Percentiles rank a stretch among this genome's conserved stretches.
phyloP scores from a whole-genome alignment of 2,797 vertebrate genomes.

The Parotocinclus haroldoi region DNA sequence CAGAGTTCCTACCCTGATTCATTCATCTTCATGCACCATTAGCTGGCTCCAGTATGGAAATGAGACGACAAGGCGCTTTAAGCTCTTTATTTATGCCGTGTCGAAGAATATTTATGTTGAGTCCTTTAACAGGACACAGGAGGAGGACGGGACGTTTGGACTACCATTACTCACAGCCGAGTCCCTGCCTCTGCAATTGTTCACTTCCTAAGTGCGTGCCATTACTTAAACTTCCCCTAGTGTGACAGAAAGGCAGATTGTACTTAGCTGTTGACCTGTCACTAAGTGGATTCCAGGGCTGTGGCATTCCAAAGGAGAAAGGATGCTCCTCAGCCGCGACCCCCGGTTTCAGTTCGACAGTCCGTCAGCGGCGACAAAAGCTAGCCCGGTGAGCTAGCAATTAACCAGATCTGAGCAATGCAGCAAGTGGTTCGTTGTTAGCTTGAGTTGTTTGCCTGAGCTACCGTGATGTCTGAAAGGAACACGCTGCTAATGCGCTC shows the following conservation, averaged over 20 bases:
- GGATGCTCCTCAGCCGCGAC: conserved; percentile 39
- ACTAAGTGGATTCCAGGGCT: conserved; percentile 57
- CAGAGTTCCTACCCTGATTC: conserved; percentile 7
- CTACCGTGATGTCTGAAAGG: too few relatives aligned
- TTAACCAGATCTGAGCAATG: conserved; percentile 3
- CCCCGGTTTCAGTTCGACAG: neutral
- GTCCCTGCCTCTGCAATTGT: conserved; percentile 25
- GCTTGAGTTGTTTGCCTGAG: neutral
- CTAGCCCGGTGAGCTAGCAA: neutral
- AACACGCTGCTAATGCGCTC: too few relatives aligned
- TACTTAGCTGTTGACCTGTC: conserved; percentile 54
- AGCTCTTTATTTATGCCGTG: conserved; percentile 24
- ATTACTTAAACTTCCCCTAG: conserved; percentile 18
- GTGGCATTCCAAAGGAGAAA: conserved; percentile 40
- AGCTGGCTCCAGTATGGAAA: conserved; percentile 16
- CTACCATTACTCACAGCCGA: conserved; percentile 37
- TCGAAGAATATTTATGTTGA: conserved; percentile 41
- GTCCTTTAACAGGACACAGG: conserved; percentile 43
- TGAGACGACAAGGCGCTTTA: conserved; percentile 29
- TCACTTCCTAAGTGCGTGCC: conserved; percentile 40
- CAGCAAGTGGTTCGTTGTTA: conserved; percentile 3
- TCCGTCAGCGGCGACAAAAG: neutral
- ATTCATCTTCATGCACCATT: conserved; percentile 24
- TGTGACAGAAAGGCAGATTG: conserved; percentile 53
- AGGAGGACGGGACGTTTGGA: conserved; percentile 38